Base-by-base conservation (phyloP, 35 echinoderm and acorn worm genomes). In the Amphiura filiformis region DNA sequence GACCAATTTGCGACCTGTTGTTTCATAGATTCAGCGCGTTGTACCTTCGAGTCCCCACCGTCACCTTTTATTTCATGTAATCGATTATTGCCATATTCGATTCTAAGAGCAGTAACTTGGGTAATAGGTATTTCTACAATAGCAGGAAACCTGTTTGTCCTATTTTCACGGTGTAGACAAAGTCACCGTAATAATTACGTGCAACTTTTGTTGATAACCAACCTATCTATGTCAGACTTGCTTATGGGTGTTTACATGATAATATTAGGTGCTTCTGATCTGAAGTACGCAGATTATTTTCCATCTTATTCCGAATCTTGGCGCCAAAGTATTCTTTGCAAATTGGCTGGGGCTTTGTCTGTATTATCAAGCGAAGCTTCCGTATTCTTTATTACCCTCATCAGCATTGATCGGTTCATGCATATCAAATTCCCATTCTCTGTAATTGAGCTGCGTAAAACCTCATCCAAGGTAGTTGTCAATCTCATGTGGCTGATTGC, bases 181-280 rank as follows among this genome's bases (percentile, higher is more conserved):
- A 32, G 83, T 70, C 15, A 70, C 15, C 1, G 26, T 2, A 30
- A 4, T n/a, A 70, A 18, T 30, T 3, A 2, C 61, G 61, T 70
- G 15, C 11, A 70, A 1, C 2, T n/a, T 18, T 70, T 70, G 11
- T n/a, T 70, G 26, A 70, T 70, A 11, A 30, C 28, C 9, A 70
- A 70, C 28, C 28, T 70, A n/a, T 5, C 61, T 3, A 70, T 70
- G 61, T 64, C 84, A 26, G 89, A 91, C 36, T 40, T 86, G 13
- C 83, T 91, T 18, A 91, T 76, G 34, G 89, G 89, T 26, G 2
- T 91, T 1, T 91, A 91, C 28, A 77, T 91, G 82, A 26, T 91
- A 32, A 80, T 86, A 39, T 31, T 91, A 20, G 70, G 61, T 32
- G 20, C 39, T 39, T 75, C 47, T 23, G 89, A 91, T 80, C 26